Evolutionary conservation across 1,140 invertebrate species (phyloP).

Genomic region (Nilaparvata lugens): DNA sequence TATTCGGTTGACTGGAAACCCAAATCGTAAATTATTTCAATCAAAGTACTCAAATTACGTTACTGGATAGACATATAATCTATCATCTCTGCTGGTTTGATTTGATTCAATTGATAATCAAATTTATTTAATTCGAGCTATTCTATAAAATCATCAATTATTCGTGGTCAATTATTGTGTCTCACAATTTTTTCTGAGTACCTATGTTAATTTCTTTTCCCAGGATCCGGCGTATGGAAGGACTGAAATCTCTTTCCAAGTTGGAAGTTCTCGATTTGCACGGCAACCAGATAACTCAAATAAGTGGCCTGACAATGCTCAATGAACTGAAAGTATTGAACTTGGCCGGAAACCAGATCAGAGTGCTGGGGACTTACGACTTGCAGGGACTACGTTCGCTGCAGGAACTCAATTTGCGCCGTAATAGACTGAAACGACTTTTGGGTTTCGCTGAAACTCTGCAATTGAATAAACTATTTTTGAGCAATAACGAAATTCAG

Average conservation of each 20-base stretch:
- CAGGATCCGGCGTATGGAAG: conserved; percentile 67
- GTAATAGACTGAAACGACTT: conserved; percentile 72
- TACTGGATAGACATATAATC: no score
- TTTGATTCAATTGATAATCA: no score
- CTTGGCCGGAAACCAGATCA: conserved; percentile 81
- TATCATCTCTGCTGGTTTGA: no score
- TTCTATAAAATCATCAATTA: no score
- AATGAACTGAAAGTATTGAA: conserved; percentile 77
- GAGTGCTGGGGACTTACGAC: conserved; percentile 57
- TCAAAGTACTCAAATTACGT: no score
- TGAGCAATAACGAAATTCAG: conserved; percentile 79
- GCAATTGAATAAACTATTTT: conserved; percentile 70
- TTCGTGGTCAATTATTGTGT: conserved; percentile 27
- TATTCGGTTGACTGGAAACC: no score
- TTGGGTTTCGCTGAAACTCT: conserved; percentile 69
- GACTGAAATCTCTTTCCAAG: conserved; percentile 56
- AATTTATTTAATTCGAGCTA: no score
- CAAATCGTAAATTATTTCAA: no score
- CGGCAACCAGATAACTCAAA: conserved; percentile 70
- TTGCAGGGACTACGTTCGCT: conserved; percentile 65
- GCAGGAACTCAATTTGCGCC: conserved; percentile 75
- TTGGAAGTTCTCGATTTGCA: conserved; percentile 86
- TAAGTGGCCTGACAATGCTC: conserved; percentile 49
- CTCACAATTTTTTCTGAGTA: conserved; percentile 20
- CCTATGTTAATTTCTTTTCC: conserved; percentile 15